Conservation (phyloP, 2,113 vertebrate genomes). For the Colossoma macropomum region DNA sequence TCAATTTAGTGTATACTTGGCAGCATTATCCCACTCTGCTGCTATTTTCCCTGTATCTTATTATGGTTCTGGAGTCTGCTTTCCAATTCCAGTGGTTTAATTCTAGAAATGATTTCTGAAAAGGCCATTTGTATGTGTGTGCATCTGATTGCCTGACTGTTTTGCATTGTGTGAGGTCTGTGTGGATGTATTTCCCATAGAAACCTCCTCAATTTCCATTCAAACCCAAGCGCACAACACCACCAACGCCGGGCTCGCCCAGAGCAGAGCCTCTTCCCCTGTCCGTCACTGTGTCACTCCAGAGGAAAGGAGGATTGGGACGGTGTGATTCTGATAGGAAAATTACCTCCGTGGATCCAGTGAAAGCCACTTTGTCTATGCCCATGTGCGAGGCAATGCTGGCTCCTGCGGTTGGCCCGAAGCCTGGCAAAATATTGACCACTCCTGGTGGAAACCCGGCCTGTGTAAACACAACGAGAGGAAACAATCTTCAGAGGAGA, state of each 20-base stretch:
- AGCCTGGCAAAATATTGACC: conserved; percentile 99
- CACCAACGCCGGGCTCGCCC: not conserved
- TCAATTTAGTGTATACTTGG: not conserved
- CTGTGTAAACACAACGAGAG: conserved; percentile 87
- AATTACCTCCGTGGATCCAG: conserved; percentile 94
- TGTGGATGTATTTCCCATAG: conserved; percentile 60
- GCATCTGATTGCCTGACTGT: conserved; percentile 3
- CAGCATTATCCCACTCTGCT: not conserved
- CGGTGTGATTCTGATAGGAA: conserved; percentile 24
- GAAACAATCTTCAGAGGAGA: conserved; percentile 76
- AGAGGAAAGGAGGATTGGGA: conserved; percentile 43
- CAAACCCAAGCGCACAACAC: conserved; percentile 58
- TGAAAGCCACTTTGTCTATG: conserved; percentile 99
- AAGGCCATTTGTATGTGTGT: not conserved
- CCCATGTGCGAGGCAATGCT: conserved; percentile 93
- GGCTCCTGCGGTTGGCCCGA: conserved; percentile 92
- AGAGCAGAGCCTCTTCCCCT: not conserved
- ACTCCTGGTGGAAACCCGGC: conserved; percentile 98
- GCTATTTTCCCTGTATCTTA: not conserved
- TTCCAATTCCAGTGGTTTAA: not conserved
- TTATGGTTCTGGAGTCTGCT: not conserved
- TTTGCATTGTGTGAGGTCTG: not conserved
- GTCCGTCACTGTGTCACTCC: conserved; percentile 63
- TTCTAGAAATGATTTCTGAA: not conserved
- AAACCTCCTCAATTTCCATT: conserved; percentile 66